Evolutionary conservation across 2,113 vertebrate species (phyloP).

Genomic region (Meleagris gallopavo): DNA sequence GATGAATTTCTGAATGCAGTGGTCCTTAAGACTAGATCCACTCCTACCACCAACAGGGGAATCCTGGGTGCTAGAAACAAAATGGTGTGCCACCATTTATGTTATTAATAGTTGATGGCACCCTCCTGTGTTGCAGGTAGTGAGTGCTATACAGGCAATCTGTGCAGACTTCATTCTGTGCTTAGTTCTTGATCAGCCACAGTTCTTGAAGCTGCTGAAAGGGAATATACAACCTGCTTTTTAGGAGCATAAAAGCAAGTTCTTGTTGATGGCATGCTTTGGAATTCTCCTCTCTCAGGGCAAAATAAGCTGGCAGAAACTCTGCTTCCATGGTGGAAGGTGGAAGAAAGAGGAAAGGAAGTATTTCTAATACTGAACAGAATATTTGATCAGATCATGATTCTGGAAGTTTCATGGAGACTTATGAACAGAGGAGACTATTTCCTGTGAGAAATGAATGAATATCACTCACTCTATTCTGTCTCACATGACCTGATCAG

Average conservation of each 20-base stretch:
- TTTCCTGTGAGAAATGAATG: background rate
- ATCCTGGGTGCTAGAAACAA: background rate
- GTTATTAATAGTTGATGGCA: background rate
- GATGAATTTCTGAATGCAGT: background rate
- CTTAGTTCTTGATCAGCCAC: background rate
- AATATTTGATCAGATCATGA: background rate
- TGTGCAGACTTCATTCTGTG: background rate
- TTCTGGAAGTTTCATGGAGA: background rate
- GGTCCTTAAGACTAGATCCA: background rate
- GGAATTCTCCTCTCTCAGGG: background rate
- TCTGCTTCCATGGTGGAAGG: background rate
- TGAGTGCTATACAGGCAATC: accelerated
- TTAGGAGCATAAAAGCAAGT: background rate
- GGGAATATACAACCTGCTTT: background rate
- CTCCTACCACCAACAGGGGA: background rate
- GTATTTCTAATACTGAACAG: background rate
- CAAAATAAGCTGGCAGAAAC: background rate
- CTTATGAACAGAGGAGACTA: background rate
- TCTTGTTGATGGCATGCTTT: background rate
- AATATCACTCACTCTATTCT: background rate
- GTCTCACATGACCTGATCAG: background rate
- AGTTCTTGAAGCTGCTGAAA: background rate
- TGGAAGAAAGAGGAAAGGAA: background rate
- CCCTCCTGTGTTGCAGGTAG: background rate
- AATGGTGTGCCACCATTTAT: background rate